phyloP scores from a whole-genome alignment of 1,140 invertebrate species.

The Lucilia sericata region DNA sequence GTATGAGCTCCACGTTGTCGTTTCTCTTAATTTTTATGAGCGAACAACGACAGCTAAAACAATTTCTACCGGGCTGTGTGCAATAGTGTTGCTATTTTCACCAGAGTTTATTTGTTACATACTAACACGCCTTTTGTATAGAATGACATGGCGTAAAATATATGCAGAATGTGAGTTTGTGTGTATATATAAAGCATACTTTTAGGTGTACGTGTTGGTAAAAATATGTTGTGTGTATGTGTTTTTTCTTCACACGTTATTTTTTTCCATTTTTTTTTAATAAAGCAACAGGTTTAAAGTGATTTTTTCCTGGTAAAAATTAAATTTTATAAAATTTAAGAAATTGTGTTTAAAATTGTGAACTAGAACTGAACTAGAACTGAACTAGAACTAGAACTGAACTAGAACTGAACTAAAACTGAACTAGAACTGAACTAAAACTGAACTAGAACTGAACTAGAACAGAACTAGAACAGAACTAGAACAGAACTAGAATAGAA shows the following conservation, averaged over 20 bases:
- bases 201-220: neutral
- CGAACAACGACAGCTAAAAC: neutral
- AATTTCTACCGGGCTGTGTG: too few relatives aligned
- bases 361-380: too few relatives aligned
- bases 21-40: conserved; percentile 14
- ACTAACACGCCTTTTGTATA: conserved; percentile 26
- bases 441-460: too few relatives aligned
- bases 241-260: neutral
- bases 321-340: neutral
- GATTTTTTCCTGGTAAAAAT: neutral
- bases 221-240: neutral
- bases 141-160: neutral
- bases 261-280: neutral
- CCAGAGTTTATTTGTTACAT: neutral
- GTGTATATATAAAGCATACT: neutral
- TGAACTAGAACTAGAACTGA: too few relatives aligned
- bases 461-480: too few relatives aligned
- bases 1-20: neutral
- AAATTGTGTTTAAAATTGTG: too few relatives aligned
- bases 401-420: too few relatives aligned
- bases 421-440: too few relatives aligned
- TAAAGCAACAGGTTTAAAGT: conserved; percentile 17
- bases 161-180: neutral
- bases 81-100: neutral
- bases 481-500: too few relatives aligned